Evolutionary conservation across 2,888 invertebrate genomes (phyloP).

Genomic region (Dasysyrphus albostriatus): DNA sequence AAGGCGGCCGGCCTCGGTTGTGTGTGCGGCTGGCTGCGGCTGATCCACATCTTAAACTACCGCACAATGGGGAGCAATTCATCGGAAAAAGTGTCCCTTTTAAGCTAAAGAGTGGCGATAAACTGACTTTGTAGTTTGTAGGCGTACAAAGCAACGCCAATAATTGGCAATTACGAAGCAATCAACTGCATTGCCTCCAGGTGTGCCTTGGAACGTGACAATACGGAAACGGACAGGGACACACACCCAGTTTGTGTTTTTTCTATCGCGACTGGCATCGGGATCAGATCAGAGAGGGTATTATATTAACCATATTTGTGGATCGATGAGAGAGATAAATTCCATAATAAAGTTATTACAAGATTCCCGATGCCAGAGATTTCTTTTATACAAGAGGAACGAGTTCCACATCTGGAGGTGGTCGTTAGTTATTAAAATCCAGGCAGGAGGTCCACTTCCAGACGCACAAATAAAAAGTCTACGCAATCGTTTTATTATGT

Average conservation of each 20-base stretch:
- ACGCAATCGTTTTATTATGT: constrained; percentile 63
- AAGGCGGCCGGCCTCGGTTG: neutral
- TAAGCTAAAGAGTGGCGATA: constrained; percentile 21
- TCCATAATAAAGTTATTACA: constrained; percentile 73
- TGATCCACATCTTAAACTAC: constrained; percentile 27
- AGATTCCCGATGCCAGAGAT: constrained; percentile 37
- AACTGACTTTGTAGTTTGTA: constrained; percentile 58
- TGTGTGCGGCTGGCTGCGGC: constrained; percentile 15
- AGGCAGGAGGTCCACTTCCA: constrained; percentile 67
- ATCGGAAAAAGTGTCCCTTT: constrained; percentile 70
- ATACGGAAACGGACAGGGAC: constrained; percentile 62
- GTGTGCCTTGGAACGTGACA: constrained; percentile 68
- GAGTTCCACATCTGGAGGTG: constrained; percentile 65
- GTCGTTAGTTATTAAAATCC: constrained; percentile 73
- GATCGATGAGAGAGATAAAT: constrained; percentile 51
- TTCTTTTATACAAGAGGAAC: constrained; percentile 40
- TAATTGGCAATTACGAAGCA: constrained; percentile 79
- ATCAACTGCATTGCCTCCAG: constrained; percentile 67
- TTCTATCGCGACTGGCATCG: neutral
- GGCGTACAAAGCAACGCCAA: constrained; percentile 74
- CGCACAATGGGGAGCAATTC: constrained; percentile 74
- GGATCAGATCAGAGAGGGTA: neutral
- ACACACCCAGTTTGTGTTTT: constrained; percentile 42
- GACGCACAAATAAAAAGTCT: constrained; percentile 35
- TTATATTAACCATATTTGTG: constrained; percentile 60